These are phyloP conservation scores for Enteromius argenteus DNA, from an alignment of 2,797 vertebrate genomes.

Conservation along the genomic window DNA sequence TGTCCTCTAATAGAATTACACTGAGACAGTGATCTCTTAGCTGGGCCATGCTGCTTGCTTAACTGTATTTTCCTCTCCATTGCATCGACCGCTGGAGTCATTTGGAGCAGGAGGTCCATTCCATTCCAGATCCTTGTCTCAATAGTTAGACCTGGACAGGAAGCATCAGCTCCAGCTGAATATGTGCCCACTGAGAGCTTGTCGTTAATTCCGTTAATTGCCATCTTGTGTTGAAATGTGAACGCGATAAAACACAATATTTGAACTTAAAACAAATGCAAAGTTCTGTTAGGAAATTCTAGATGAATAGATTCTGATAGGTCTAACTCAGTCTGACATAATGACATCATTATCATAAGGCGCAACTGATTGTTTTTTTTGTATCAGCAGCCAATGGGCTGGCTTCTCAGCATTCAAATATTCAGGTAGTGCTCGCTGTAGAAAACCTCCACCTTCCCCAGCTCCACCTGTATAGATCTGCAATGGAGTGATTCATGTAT, in stretches of 20 bases:
- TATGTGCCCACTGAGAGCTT: not conserved
- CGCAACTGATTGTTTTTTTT: not conserved
- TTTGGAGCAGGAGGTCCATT: conserved; percentile 50
- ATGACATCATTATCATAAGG: not conserved
- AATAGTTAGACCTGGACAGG: conserved; percentile 8
- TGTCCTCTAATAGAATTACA: conserved; percentile 69
- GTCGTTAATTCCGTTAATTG: not conserved
- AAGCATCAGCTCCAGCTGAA: not conserved
- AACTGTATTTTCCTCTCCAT: conserved; percentile 67
- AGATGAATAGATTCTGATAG: not conserved
- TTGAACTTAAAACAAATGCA: not conserved
- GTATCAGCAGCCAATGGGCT: not conserved
- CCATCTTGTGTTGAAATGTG: not conserved
- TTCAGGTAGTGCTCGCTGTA: not conserved
- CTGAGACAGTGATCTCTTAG: conserved; percentile 65
- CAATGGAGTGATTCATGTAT: not conserved
- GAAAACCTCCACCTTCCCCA: not conserved
- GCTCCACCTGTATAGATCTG: not conserved
- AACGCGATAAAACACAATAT: not conserved
- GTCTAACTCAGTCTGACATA: not conserved
- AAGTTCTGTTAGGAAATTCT: not conserved
- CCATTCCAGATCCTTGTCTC: conserved; percentile 36
- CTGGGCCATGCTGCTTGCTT: conserved; percentile 61
- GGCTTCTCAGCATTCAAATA: not conserved
- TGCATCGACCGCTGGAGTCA: conserved; percentile 48